Conservation (phyloP, 2,797 vertebrate genomes). For the Sphaeramia orbicularis region DNA sequence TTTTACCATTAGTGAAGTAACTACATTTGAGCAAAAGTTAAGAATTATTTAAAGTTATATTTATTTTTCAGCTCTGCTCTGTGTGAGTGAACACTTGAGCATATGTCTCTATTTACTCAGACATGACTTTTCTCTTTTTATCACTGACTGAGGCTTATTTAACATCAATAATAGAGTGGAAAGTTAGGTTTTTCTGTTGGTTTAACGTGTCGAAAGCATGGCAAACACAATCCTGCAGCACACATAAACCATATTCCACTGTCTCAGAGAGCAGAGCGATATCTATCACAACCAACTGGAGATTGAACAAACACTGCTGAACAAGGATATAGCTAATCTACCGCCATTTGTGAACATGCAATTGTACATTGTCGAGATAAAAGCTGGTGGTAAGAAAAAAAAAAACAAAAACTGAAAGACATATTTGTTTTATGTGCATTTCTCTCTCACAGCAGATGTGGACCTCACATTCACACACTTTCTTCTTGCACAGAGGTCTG, state of each 20-base stretch:
- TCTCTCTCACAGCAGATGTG: not conserved
- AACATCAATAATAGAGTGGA: slow-evolving; percentile 1
- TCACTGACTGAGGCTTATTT: slow-evolving; percentile 17
- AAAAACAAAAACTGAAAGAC: not conserved
- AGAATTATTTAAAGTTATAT: not conserved
- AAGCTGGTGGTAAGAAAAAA: slow-evolving; percentile 7
- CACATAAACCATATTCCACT: slow-evolving; percentile 23
- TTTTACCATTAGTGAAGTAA: not conserved
- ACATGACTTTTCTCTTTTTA: not conserved
- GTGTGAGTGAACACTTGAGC: not conserved
- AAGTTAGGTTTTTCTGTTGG: slow-evolving; percentile 17
- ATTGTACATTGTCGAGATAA: slow-evolving; percentile 1
- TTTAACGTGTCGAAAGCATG: slow-evolving; percentile 33
- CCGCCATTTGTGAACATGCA: slow-evolving; percentile 16
- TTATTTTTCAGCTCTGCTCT: not conserved
- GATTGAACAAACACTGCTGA: slow-evolving; percentile 26
- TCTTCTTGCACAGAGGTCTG: not conserved
- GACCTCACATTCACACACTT: slow-evolving; percentile 7
- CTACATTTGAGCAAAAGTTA: not conserved
- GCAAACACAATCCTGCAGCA: slow-evolving; percentile 43
- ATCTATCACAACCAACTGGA: slow-evolving; percentile 2
- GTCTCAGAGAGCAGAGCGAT: slow-evolving; percentile 18
- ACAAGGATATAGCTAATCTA: slow-evolving; percentile 17
- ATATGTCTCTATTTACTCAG: not conserved
- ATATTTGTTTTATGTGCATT: not conserved